phyloP scores from a whole-genome alignment of 2,113 vertebrate species.

The Pseudorectes ferrugineus region DNA sequence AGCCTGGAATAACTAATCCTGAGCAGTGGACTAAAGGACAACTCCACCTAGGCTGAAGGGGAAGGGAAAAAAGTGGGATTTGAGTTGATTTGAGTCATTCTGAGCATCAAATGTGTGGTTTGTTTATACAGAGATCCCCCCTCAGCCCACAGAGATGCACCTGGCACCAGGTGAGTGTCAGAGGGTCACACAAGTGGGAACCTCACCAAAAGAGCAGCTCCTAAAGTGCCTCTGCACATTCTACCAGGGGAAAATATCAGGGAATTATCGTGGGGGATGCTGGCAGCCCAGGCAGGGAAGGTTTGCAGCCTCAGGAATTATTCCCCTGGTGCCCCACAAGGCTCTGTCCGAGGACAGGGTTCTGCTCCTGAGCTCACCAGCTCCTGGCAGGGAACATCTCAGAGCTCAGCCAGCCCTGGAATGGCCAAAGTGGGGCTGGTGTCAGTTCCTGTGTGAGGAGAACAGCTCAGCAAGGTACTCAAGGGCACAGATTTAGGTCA shows the following conservation, averaged over 20 bases:
- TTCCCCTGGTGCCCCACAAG: neutral
- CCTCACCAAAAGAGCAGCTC: neutral
- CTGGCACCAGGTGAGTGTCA: neutral
- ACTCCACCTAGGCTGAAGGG: neutral
- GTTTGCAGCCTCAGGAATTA: neutral
- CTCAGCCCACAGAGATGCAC: neutral
- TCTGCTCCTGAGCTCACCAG: neutral
- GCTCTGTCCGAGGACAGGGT: neutral
- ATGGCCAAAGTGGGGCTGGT: neutral
- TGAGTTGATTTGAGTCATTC: neutral
- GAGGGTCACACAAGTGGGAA: neutral
- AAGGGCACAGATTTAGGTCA: conserved; percentile 25
- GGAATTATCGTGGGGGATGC: fast-evolving
- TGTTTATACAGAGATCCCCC: fast-evolving
- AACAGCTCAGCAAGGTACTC: neutral
- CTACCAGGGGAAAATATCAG: fast-evolving
- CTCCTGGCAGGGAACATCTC: neutral
- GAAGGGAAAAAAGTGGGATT: neutral
- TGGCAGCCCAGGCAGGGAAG: neutral
- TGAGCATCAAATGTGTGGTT: neutral
- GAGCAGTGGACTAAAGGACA: neutral
- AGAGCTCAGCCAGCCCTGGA: neutral
- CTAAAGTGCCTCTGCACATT: fast-evolving
- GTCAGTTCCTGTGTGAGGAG: neutral
- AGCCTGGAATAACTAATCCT: neutral